Evolutionary conservation across 1,140 invertebrate genomes (phyloP).

Genomic region (Leptopilina clavipes): DNA sequence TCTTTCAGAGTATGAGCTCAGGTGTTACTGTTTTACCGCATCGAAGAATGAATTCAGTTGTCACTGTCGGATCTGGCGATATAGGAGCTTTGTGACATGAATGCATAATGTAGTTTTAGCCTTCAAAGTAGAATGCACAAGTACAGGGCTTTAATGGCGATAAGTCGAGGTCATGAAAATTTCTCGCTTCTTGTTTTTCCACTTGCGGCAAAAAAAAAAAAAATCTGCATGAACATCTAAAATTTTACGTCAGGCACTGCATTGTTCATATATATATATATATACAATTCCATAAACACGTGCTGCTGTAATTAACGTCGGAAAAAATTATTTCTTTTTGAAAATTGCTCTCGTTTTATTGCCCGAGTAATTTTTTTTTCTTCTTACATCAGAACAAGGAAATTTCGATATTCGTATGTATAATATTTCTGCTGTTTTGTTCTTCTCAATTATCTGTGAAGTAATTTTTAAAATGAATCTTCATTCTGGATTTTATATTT

Average conservation of each 20-base stretch:
- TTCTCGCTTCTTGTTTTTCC: neutral
- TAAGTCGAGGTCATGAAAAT: slow-evolving; percentile 8
- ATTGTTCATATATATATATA: neutral
- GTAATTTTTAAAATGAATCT: neutral
- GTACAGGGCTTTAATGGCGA: slow-evolving; percentile 22
- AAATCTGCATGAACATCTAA: neutral
- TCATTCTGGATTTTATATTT: neutral
- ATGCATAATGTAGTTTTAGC: slow-evolving; percentile 28
- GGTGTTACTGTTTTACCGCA: slow-evolving; percentile 7
- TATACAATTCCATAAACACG: slow-evolving; percentile 16
- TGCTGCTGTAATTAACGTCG: neutral
- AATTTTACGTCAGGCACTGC: neutral
- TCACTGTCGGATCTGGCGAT: slow-evolving; percentile 28
- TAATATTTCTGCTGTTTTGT: neutral
- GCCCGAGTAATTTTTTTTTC: neutral
- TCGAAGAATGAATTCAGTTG: slow-evolving; percentile 25
- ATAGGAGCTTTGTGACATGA: slow-evolving; percentile 9
- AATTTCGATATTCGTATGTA: neutral
- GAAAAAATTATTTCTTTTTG: neutral
- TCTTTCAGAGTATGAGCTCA: slow-evolving; percentile 1
- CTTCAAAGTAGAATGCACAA: slow-evolving; percentile 28
- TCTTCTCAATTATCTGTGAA: neutral
- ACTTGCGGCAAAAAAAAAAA: neutral
- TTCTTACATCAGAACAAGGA: neutral
- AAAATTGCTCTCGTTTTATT: slow-evolving; percentile 4